A percentile compares a stretch with the other conserved stretches of the same genome.
phyloP scores from a whole-genome alignment of 2,888 invertebrate species.

The Dyspetes luteomarginatus region DNA sequence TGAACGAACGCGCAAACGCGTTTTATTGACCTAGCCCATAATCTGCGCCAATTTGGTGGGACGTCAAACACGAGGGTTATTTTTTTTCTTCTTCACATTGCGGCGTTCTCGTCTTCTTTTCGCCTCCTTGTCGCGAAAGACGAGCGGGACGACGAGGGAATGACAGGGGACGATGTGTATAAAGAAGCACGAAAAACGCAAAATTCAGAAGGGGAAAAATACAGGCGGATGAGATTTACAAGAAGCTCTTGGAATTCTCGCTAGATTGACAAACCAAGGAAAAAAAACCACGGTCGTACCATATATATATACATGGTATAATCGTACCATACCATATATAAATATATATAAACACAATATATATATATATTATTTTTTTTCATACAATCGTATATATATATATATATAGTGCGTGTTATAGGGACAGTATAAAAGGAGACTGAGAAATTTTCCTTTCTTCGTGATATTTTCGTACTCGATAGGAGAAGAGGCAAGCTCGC shows the following conservation, averaged over 20 bases:
- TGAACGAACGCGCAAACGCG: conserved; percentile 46
- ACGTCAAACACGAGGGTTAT: conserved; percentile 51
- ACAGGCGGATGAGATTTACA: conserved; percentile 37
- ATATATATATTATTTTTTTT: not conserved
- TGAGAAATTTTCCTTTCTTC: conserved; percentile 57
- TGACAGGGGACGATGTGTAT: conserved; percentile 21
- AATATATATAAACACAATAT: not conserved
- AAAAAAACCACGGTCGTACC: conserved; percentile 24
- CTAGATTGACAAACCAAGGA: conserved; percentile 12
- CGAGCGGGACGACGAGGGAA: conserved; percentile 14
- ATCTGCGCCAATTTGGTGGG: conserved; percentile 61
- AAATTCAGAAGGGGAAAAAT: not conserved
- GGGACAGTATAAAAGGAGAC: not conserved
- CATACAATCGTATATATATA: not conserved
- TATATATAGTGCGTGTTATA: not conserved
- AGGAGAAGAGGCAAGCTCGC: conserved; percentile 13
- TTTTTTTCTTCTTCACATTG: not conserved
- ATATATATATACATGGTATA: not conserved
- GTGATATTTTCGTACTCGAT: conserved; percentile 48
- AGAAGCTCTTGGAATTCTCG: not conserved
- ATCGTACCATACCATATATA: not conserved
- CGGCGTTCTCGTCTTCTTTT: conserved; percentile 29
- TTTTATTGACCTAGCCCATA: conserved; percentile 70
- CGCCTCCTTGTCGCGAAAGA: conserved; percentile 43
- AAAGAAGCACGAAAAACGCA: not conserved